Conservation (phyloP, 2,888 invertebrate genomes). For the Drosophila kanekoi region DNA sequence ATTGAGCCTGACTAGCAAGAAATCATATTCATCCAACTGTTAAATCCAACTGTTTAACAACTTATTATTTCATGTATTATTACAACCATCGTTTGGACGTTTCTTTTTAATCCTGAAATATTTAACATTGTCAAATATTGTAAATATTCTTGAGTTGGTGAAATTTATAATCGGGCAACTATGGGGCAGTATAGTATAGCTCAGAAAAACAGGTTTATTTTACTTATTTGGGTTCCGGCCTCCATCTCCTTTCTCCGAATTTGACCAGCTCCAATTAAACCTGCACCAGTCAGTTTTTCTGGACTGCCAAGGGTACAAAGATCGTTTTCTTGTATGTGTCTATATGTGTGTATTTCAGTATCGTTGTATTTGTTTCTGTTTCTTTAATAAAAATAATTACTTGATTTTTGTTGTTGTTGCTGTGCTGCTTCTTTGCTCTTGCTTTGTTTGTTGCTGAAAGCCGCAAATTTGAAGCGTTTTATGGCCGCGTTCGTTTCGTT, state of each 20-base stretch:
- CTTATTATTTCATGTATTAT: too few relatives aligned
- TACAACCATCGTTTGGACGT: too few relatives aligned
- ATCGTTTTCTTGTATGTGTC: background rate
- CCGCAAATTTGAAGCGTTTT: slow-evolving; percentile 72
- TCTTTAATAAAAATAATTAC: slow-evolving; percentile 75
- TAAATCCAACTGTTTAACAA: too few relatives aligned
- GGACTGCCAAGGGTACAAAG: background rate
- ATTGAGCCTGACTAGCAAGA: too few relatives aligned
- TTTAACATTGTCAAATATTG: too few relatives aligned
- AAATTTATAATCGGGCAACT: background rate
- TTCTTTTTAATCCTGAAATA: too few relatives aligned
- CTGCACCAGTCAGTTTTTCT: slow-evolving; percentile 3
- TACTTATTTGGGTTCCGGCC: background rate
- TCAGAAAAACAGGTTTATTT: background rate
- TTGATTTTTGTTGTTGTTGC: slow-evolving; percentile 51
- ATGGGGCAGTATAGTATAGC: background rate
- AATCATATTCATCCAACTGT: too few relatives aligned
- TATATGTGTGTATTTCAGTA: slow-evolving; percentile 16
- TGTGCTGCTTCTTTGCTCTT: slow-evolving; percentile 23
- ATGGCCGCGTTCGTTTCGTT: slow-evolving; percentile 67
- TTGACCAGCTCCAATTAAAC: slow-evolving; percentile 53
- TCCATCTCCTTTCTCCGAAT: slow-evolving; percentile 3
- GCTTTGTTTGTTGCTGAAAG: slow-evolving; percentile 66
- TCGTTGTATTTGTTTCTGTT: slow-evolving; percentile 37
- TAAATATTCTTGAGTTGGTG: background rate